Percentiles rank a stretch among this genome's conserved stretches.
These are phyloP conservation scores for Drosophila truncata DNA, from an alignment of 1,140 invertebrate genomes.

Conservation along the genomic window DNA sequence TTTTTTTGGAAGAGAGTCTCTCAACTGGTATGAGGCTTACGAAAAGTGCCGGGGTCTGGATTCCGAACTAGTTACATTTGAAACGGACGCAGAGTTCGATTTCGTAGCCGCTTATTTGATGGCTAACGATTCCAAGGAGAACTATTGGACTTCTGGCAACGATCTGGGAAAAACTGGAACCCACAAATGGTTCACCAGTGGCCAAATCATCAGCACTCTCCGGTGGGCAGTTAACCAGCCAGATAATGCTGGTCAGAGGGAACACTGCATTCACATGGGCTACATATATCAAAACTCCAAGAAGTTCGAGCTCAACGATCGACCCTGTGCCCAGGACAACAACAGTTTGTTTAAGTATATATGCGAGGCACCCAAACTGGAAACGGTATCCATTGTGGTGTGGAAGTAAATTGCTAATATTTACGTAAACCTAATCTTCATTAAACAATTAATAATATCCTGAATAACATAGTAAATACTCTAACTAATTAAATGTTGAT, in stretches of 20 bases:
- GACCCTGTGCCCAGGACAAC: conserved; percentile 21
- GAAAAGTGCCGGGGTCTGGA: conserved; percentile 30
- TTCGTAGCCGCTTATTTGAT: conserved; percentile 4
- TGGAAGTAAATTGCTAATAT: conserved; percentile 26
- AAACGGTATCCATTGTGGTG: conserved; percentile 86
- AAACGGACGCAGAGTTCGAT: conserved; percentile 41
- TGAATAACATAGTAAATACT: neutral
- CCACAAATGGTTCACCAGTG: conserved; percentile 46
- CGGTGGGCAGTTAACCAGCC: conserved; percentile 48
- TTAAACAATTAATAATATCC: neutral
- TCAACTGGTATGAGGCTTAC: conserved; percentile 50
- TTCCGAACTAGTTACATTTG: conserved; percentile 46
- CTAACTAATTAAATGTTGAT: neutral
- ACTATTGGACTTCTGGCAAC: conserved; percentile 53
- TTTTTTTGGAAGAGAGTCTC: conserved; percentile 29
- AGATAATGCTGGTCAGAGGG: conserved; percentile 36
- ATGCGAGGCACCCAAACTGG: conserved; percentile 86
- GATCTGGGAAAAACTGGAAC: conserved; percentile 42
- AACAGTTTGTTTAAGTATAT: conserved; percentile 74
- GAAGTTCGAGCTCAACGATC: conserved; percentile 35
- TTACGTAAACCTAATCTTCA: neutral
- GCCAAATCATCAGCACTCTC: conserved; percentile 19
- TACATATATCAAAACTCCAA: conserved; percentile 22
- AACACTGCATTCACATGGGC: conserved; percentile 50
- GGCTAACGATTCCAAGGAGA: neutral